Base-by-base conservation (phyloP, 1,140 invertebrate genomes). In the Neodiprion lecontei region DNA sequence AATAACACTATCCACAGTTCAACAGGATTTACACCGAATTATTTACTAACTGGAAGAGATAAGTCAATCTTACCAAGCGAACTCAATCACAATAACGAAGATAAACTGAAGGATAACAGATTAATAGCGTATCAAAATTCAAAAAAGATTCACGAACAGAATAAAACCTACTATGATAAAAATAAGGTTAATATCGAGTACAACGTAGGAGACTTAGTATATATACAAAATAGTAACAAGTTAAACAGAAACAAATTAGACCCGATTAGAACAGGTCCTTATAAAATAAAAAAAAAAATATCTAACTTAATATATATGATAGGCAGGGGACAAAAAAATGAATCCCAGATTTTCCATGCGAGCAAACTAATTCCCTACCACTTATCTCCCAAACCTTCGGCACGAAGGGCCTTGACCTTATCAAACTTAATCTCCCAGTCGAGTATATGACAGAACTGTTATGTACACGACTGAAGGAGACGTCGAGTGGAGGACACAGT, bases 1-100 rank as follows among this genome's bases (percentile, higher is more conserved):
- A 78, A 78, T 68, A 74, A 76, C 53, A 79, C 76, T 53, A 75
- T 78, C 48, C 78, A 79, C 70, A 78, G 73, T 23, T 71, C 74
- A n/a, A 79, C 78, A 12, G 72, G 70, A 48, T 79, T 78, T 73
- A 70, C 77, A 61, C 78, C 77, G n/a, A 74, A 75, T 50, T 79
- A 79, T 75, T 75, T 79, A 65, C 47, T 78, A 48, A 75, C 53
- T 67, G 76, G 74, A 73, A 68, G 40, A 73, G 75, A 79, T 23
- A 47, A 73, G 21, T 67, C 65, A 47, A 68, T 77, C 65, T 17
- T 77, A 72, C 76, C 76, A 11, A 67, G 14, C n/a, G 76, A 77
- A 72, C 8, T 77, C 8, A 74, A 69, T n/a, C 7, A 69, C 14
- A 68, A 77, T 66, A 74, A 71, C 47, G 40, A 67, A 28, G 61